Conservation (phyloP, 2,888 invertebrate species). For the Acrobasis repandana region DNA sequence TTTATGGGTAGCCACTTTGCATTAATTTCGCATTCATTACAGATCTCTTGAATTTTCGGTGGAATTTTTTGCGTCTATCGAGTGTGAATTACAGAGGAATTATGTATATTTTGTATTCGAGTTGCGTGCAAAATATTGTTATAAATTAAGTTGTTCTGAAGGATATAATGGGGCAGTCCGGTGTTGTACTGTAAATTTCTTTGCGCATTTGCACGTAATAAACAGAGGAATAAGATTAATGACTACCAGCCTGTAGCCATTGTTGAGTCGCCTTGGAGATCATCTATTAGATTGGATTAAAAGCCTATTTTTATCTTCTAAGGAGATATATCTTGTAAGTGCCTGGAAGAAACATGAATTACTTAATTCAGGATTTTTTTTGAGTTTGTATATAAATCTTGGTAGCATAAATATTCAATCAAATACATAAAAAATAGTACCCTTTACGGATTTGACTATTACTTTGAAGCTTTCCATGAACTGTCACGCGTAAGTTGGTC, state of each 20-base stretch:
- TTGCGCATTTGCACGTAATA: conserved; percentile 16
- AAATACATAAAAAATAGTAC: too few relatives aligned
- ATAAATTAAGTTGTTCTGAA: conserved; percentile 37
- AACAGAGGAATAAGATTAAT: conserved; percentile 16
- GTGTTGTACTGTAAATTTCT: conserved; percentile 15
- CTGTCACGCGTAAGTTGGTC: too few relatives aligned
- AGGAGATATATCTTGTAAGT: neutral
- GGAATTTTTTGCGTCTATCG: conserved; percentile 56
- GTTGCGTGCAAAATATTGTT: conserved; percentile 38
- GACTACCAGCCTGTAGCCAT: neutral
- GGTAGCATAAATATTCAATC: too few relatives aligned
- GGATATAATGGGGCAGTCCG: conserved; percentile 29
- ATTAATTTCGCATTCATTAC: conserved; percentile 80
- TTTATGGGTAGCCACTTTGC: conserved; percentile 76
- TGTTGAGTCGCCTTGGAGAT: neutral
- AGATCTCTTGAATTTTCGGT: conserved; percentile 64
- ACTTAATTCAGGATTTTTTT: neutral
- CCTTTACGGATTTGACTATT: too few relatives aligned
- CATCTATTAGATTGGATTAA: neutral
- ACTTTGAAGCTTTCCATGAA: too few relatives aligned
- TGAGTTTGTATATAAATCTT: too few relatives aligned
- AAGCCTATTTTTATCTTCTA: conserved; percentile 1
- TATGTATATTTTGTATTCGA: conserved; percentile 44
- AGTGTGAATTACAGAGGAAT: conserved; percentile 57
- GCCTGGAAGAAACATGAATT: neutral